Percentiles rank a stretch among this genome's conserved stretches.
Evolutionary conservation across 1,140 invertebrate genomes (phyloP).

Genomic region (Megathymus violae): DNA sequence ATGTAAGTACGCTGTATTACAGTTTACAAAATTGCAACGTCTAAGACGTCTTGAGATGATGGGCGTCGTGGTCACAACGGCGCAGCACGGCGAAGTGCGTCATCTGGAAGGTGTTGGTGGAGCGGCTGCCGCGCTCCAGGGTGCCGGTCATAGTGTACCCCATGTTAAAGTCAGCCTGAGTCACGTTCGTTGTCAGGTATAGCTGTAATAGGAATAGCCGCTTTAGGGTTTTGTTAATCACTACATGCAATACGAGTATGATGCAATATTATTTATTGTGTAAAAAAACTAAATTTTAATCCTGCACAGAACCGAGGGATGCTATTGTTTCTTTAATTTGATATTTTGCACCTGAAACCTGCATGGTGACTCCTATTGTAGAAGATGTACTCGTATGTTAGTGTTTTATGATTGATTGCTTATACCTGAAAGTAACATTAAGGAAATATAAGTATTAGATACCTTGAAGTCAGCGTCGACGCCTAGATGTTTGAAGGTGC

Average conservation of each 20-base stretch:
- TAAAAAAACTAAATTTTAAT: too few relatives aligned
- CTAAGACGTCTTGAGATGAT: slow-evolving; percentile 60
- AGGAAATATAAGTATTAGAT: too few relatives aligned
- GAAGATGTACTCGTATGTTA: too few relatives aligned
- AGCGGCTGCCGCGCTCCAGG: slow-evolving; percentile 90
- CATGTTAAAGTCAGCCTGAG: slow-evolving; percentile 93
- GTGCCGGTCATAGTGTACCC: slow-evolving; percentile 94
- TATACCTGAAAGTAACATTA: too few relatives aligned
- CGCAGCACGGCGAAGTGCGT: slow-evolving; percentile 94
- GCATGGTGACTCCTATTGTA: too few relatives aligned
- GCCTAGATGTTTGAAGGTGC: slow-evolving; percentile 90
- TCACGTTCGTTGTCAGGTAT: slow-evolving; percentile 90
- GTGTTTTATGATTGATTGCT: too few relatives aligned
- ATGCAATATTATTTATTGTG: too few relatives aligned
- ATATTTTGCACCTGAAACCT: too few relatives aligned
- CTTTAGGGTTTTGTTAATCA: too few relatives aligned
- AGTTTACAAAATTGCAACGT: neutral
- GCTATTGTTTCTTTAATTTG: too few relatives aligned
- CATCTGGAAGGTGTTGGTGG: slow-evolving; percentile 91
- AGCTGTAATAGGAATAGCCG: slow-evolving; percentile 84
- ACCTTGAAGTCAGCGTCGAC: slow-evolving; percentile 90
- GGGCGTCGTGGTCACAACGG: slow-evolving; percentile 81
- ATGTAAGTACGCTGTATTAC: neutral
- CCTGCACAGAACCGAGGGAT: too few relatives aligned
- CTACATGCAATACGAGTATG: too few relatives aligned